Evolutionary conservation across 2,113 vertebrate genomes (phyloP).

Genomic region (Ancistrus triradiatus): DNA sequence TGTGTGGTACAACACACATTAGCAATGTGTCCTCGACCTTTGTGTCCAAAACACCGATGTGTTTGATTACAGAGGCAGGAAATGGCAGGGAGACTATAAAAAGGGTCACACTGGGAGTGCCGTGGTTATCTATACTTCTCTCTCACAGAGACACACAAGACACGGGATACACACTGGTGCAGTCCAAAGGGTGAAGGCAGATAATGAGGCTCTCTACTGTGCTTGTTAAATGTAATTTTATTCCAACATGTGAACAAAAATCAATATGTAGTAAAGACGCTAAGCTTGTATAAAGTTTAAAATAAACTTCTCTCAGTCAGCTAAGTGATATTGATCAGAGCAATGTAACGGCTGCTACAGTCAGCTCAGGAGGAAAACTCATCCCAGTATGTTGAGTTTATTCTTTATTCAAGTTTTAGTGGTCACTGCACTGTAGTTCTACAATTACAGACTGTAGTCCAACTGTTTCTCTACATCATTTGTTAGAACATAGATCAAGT

Average conservation of each 20-base stretch:
- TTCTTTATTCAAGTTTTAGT: too few species aligned
- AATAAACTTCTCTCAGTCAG: slow-evolving; percentile 8
- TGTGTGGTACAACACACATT: not conserved
- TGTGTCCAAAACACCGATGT: slow-evolving; percentile 1
- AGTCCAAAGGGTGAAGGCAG: slow-evolving; percentile 15
- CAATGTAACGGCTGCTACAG: not conserved
- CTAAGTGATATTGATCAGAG: slow-evolving; percentile 12
- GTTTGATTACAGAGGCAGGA: slow-evolving; percentile 5
- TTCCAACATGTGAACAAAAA: not conserved
- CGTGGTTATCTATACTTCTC: not conserved
- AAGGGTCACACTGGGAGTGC: not conserved
- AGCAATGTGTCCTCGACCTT: slow-evolving; percentile 1
- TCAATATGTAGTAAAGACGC: not conserved
- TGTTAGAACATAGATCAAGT: too few species aligned
- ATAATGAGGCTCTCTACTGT: not conserved
- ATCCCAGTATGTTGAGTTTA: too few species aligned
- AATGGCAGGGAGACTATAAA: slow-evolving; percentile 10
- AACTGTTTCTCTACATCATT: too few species aligned
- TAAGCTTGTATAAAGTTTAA: slow-evolving; percentile 15
- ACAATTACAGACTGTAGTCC: too few species aligned
- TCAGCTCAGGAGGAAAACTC: not conserved
- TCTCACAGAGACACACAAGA: not conserved
- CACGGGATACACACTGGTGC: not conserved
- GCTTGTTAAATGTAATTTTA: not conserved
- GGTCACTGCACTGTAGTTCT: too few species aligned